These are phyloP conservation scores for Hippocampus kuda DNA, from an alignment of 2,797 vertebrate species.

Conservation along the genomic window DNA sequence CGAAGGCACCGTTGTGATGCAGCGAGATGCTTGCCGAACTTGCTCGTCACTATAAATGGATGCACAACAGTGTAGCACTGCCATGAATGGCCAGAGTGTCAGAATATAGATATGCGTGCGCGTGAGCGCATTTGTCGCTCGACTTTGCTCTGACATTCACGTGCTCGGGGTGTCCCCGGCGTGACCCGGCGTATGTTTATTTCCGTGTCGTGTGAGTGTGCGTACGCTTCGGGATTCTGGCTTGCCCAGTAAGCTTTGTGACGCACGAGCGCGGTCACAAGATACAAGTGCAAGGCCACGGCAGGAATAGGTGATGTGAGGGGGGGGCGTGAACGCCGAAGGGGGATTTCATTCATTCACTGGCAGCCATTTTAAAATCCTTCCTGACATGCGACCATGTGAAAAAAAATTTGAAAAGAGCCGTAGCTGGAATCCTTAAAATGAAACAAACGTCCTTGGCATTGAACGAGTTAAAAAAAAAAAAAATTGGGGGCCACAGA, in stretches of 20 bases:
- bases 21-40: constrained; percentile 11
- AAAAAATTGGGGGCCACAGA: background rate
- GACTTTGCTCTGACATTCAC: constrained; percentile 3
- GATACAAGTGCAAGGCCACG: constrained; percentile 32
- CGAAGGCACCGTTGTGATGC: constrained; percentile 5
- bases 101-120: constrained; percentile 17
- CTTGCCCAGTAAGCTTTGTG: constrained; percentile 34
- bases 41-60: constrained; percentile 50
- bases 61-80: constrained; percentile 35
- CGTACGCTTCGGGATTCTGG: constrained; percentile 11
- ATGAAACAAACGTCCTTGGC: too few relatives aligned
- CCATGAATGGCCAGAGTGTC: constrained; percentile 49
- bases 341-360: background rate
- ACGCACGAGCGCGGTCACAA: constrained; percentile 39
- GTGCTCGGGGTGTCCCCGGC: background rate
- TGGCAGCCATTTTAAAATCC: too few relatives aligned
- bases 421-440: too few relatives aligned
- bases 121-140: constrained; percentile 10
- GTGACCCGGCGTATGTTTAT: background rate
- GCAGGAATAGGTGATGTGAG: constrained; percentile 37
- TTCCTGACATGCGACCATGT: too few relatives aligned
- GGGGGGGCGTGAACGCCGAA: background rate
- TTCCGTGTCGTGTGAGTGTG: constrained; percentile 4
- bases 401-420: too few relatives aligned
- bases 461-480: too few relatives aligned